These are phyloP conservation scores for Electrona antarctica DNA, from an alignment of 2,113 vertebrate species.

Conservation along the genomic window DNA sequence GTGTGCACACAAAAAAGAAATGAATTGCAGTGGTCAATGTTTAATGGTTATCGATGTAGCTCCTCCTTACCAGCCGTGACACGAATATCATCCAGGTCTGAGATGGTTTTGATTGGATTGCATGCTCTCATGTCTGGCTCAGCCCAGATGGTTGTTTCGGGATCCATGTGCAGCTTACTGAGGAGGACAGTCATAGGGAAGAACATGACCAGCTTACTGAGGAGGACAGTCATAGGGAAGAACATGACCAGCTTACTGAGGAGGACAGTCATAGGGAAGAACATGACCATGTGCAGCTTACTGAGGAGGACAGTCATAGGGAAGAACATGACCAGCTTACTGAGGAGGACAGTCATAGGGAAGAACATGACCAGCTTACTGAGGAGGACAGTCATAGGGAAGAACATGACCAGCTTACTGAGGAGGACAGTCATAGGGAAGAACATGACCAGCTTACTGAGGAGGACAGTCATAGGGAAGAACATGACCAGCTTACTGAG, in stretches of 20 bases:
- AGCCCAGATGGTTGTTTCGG: slow-evolving; percentile 79
- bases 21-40: too few relatives aligned
- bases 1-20: too few relatives aligned
- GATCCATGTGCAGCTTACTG: slow-evolving; percentile 68
- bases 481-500: slow-evolving; percentile 63
- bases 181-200: not conserved
- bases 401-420: slow-evolving; percentile 63
- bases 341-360: slow-evolving; percentile 29
- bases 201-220: slow-evolving; percentile 49
- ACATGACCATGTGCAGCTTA: slow-evolving; percentile 52
- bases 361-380: slow-evolving; percentile 62
- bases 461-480: not conserved
- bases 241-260: slow-evolving; percentile 63
- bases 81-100: slow-evolving; percentile 76
- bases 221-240: not conserved
- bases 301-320: slow-evolving; percentile 44
- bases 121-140: slow-evolving; percentile 77
- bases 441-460: slow-evolving; percentile 63
- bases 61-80: slow-evolving; percentile 82
- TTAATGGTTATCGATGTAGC: too few relatives aligned
- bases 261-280: not conserved
- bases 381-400: not conserved
- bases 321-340: slow-evolving; percentile 54
- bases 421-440: not conserved
- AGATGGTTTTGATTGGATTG: slow-evolving; percentile 71